A percentile compares a stretch with the other conserved stretches of the same genome.
Conservation (phyloP, 2,888 invertebrate species). For the Ectropis crepuscularia region DNA sequence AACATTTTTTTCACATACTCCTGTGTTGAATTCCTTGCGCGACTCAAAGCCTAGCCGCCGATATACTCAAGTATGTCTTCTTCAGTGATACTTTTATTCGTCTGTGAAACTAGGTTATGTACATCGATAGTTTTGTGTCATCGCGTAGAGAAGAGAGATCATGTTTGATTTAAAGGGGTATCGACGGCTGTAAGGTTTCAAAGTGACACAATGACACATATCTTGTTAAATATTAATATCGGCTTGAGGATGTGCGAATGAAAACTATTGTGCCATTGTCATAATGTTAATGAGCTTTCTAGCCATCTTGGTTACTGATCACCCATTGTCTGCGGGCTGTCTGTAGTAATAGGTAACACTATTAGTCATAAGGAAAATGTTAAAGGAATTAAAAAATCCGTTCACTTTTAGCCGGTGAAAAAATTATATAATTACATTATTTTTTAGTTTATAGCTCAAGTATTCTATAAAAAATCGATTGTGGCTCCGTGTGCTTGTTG, state of each 20-base stretch:
- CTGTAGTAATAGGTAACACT: constrained; percentile 13
- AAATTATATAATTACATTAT: background rate
- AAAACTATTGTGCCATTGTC: constrained; percentile 19
- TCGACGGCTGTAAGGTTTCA: background rate
- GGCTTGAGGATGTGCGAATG: constrained; percentile 25
- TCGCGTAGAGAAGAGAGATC: background rate
- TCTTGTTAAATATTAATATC: constrained; percentile 12
- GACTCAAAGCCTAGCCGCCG: too few species aligned
- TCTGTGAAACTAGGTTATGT: too few species aligned
- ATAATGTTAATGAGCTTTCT: constrained; percentile 38
- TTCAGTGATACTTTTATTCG: too few species aligned
- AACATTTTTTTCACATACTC: too few species aligned
- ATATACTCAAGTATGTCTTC: too few species aligned
- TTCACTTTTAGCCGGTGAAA: background rate
- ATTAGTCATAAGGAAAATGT: constrained; percentile 23
- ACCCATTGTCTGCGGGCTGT: constrained; percentile 26
- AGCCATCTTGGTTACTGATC: constrained; percentile 27
- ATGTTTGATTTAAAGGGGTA: background rate
- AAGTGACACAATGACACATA: constrained; percentile 11
- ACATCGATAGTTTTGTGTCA: too few species aligned
- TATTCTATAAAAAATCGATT: too few species aligned
- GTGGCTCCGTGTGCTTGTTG: too few species aligned
- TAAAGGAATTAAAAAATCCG: background rate
- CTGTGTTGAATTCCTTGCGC: too few species aligned
- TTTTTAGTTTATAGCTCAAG: background rate